phyloP scores from a whole-genome alignment of 2,888 invertebrate species.

The Rotaria macrura region DNA sequence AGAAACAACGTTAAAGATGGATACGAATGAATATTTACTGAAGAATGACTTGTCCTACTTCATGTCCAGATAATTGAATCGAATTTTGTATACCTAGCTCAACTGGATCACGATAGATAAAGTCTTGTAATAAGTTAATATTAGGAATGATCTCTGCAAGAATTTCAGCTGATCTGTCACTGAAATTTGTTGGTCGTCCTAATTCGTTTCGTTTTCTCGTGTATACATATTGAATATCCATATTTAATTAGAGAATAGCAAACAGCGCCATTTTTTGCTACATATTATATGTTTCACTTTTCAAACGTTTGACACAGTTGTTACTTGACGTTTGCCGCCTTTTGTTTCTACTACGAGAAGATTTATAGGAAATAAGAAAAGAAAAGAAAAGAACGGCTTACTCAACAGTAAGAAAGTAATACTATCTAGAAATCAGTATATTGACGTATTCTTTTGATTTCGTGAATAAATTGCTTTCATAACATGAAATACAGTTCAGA shows the following conservation, averaged over 20 bases:
- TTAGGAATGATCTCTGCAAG: slow-evolving; percentile 50
- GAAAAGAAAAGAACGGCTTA: too few species aligned
- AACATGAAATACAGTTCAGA: too few species aligned
- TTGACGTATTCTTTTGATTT: too few species aligned
- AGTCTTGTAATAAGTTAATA: slow-evolving; percentile 42
- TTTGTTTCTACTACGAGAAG: too few species aligned
- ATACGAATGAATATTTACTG: slow-evolving; percentile 42
- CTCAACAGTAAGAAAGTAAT: too few species aligned
- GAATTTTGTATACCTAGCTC: slow-evolving; percentile 49
- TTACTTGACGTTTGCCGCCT: too few species aligned
- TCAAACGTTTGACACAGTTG: too few species aligned
- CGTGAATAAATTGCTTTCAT: too few species aligned
- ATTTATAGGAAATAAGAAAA: too few species aligned
- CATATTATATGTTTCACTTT: too few species aligned
- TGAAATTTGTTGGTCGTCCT: slow-evolving; percentile 50
- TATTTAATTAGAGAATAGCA: slow-evolving; percentile 35
- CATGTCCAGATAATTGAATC: slow-evolving; percentile 50
- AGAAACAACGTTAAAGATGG: too few species aligned
- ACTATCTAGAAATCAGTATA: too few species aligned
- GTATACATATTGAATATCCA: slow-evolving; percentile 51
- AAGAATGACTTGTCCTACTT: slow-evolving; percentile 44
- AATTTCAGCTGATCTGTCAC: slow-evolving; percentile 49
- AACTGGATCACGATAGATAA: slow-evolving; percentile 47
- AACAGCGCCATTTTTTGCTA: not conserved
- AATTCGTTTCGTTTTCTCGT: slow-evolving; percentile 50